Conservation (phyloP, 2,797 vertebrate species). For the Neoniphon sammara region DNA sequence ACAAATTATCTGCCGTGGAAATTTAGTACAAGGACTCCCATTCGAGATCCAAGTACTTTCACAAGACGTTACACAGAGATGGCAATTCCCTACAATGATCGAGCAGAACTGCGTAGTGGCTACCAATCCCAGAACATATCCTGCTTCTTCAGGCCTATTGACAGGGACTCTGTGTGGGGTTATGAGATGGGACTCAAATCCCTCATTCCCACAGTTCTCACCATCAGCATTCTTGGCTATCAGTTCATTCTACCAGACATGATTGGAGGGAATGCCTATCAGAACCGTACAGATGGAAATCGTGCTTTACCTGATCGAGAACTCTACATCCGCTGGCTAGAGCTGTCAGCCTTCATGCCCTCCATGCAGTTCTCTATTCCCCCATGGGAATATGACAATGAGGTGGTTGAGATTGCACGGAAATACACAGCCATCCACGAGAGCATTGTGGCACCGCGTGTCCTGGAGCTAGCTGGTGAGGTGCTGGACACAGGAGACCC, state of each 20-base stretch:
- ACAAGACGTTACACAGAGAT: slow-evolving; percentile 92
- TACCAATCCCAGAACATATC: slow-evolving; percentile 97
- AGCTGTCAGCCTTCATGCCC: slow-evolving; percentile 96
- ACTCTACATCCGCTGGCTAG: slow-evolving; percentile 97
- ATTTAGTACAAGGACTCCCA: slow-evolving; percentile 87
- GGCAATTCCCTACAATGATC: slow-evolving; percentile 89
- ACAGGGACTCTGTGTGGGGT: slow-evolving; percentile 96
- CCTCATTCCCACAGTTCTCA: slow-evolving; percentile 93
- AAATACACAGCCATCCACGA: slow-evolving; percentile 91
- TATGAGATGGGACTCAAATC: slow-evolving; percentile 95
- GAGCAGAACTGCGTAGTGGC: slow-evolving; percentile 89
- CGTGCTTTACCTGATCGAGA: slow-evolving; percentile 88
- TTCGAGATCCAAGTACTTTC: slow-evolving; percentile 91
- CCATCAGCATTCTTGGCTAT: slow-evolving; percentile 90
- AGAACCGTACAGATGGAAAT: slow-evolving; percentile 80
- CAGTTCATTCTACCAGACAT: slow-evolving; percentile 91
- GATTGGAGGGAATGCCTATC: slow-evolving; percentile 91
- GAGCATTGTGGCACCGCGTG: slow-evolving; percentile 90
- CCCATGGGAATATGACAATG: slow-evolving; percentile 92
- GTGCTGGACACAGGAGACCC: slow-evolving; percentile 91
- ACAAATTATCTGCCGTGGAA: slow-evolving; percentile 93
- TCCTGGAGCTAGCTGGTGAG: slow-evolving; percentile 92
- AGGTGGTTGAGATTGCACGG: slow-evolving; percentile 92
- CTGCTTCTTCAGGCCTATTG: slow-evolving; percentile 96
- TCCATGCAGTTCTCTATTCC: slow-evolving; percentile 98